Conservation (phyloP, 1,140 invertebrate species). For the Microvelia longipes region DNA sequence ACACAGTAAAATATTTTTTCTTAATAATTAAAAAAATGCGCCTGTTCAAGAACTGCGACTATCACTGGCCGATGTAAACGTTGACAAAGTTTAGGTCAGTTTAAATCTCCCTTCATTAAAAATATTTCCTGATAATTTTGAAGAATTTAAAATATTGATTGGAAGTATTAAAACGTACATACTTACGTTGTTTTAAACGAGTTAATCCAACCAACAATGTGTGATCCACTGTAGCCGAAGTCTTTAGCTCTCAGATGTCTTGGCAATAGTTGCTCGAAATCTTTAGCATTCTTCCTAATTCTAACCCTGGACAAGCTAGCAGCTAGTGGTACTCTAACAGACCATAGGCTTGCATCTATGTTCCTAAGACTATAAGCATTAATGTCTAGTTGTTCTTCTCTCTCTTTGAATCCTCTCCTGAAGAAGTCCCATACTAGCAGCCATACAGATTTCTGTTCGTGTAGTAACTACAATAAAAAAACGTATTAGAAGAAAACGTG, state of each 20-base stretch:
- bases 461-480: not conserved
- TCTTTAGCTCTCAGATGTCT: not conserved
- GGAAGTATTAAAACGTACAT: too few relatives aligned
- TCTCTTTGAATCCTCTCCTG: not conserved
- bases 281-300: not conserved
- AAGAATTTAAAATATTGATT: too few relatives aligned
- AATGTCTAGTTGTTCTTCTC: not conserved
- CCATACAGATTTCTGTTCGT: not conserved
- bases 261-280: not conserved
- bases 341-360: not conserved
- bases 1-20: too few relatives aligned
- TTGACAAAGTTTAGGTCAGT: too few relatives aligned
- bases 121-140: too few relatives aligned
- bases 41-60: too few relatives aligned
- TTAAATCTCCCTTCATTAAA: too few relatives aligned
- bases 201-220: not conserved
- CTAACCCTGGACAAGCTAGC: not conserved
- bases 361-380: not conserved
- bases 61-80: too few relatives aligned
- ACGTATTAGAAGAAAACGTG: not conserved
- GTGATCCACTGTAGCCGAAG: not conserved
- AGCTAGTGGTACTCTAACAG: not conserved
- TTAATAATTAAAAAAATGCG: too few relatives aligned
- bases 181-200: constrained; percentile 1
- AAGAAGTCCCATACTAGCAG: not conserved